phyloP scores from a whole-genome alignment of 2,888 invertebrate genomes.

The Leucozona laternaria region DNA sequence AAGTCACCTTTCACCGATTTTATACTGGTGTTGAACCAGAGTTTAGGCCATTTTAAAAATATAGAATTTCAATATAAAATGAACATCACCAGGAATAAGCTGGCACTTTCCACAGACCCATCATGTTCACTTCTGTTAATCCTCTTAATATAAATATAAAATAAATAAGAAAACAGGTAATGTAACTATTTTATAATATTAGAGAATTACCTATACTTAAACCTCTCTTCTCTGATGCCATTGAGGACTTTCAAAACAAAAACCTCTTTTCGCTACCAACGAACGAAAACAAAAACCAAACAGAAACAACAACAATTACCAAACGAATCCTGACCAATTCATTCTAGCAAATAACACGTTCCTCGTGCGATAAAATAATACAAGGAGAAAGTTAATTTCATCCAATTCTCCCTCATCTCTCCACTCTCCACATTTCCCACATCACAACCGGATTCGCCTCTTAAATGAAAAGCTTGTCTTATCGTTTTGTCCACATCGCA shows the following conservation, averaged over 20 bases:
- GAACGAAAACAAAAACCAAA: neutral
- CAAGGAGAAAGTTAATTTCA: constrained; percentile 62
- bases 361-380: constrained; percentile 48
- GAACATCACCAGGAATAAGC: neutral
- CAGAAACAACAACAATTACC: constrained; percentile 1
- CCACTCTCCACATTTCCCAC: no score
- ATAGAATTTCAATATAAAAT: neutral
- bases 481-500: constrained; percentile 57
- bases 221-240: neutral
- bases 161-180: neutral
- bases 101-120: neutral
- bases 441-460: constrained; percentile 24
- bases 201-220: neutral
- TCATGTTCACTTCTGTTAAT: neutral
- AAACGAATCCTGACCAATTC: constrained; percentile 46
- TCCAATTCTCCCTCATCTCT: constrained; percentile 6
- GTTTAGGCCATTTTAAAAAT: neutral
- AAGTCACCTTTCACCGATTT: neutral
- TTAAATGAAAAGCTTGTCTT: constrained; percentile 62
- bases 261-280: neutral
- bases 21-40: neutral
- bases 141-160: neutral
- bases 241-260: neutral
- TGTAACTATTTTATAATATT: constrained; percentile 5
- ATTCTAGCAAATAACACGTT: constrained; percentile 66